Conservation (phyloP, 2,797 vertebrate species). For the Chaunax sp. region DNA sequence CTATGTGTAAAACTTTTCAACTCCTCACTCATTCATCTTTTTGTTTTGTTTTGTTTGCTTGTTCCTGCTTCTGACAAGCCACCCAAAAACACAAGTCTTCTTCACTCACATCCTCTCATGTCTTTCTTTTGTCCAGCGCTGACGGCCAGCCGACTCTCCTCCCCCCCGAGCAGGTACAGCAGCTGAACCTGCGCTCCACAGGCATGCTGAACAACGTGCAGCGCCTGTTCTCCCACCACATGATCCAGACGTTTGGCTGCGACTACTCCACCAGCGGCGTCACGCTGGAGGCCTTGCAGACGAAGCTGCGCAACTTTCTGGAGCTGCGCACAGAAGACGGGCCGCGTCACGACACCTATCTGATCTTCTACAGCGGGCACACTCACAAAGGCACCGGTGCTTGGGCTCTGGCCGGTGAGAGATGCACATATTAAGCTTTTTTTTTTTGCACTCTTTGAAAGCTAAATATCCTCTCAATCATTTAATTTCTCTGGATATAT, state of each 20-base stretch:
- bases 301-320: conserved; percentile 93
- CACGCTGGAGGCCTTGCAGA: conserved; percentile 87
- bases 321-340: conserved; percentile 94
- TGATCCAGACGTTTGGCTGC: conserved; percentile 95
- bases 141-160: conserved; percentile 92
- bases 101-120: neutral
- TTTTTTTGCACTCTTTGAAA: neutral
- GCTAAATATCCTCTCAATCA: neutral
- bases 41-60: conserved; percentile 21
- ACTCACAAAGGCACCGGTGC: conserved; percentile 89
- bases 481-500: no score
- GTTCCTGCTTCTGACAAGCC: conserved; percentile 8
- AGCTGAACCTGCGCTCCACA: conserved; percentile 93
- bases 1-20: conserved; percentile 49
- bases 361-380: conserved; percentile 98
- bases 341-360: conserved; percentile 96
- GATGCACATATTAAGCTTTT: neutral
- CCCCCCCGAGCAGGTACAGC: conserved; percentile 92
- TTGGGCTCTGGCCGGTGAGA: conserved; percentile 94
- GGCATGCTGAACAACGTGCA: conserved; percentile 94
- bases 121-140: conserved; percentile 76
- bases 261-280: conserved; percentile 97
- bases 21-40: conserved; percentile 49
- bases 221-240: conserved; percentile 96
- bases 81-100: neutral